Evolutionary conservation across 2,888 invertebrate species (phyloP), one percentile per base, ranked within the genome.

Genomic region (Strigamia crassipes): DNA sequence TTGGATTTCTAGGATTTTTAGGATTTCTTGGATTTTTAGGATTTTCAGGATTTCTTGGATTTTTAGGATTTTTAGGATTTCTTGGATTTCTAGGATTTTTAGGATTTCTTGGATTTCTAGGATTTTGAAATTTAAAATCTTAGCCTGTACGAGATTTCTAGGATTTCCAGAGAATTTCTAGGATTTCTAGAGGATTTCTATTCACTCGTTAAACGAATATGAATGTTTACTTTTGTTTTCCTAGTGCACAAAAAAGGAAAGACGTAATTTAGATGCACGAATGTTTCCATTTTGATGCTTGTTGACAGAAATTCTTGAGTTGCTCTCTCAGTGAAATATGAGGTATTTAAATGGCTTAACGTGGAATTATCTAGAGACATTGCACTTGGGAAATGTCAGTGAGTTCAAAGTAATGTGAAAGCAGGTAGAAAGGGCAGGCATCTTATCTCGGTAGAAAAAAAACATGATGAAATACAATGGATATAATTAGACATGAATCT

Each of bases 251-350:
- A n/a, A 51, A 51, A 51, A 51, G 12, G 12, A 66, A 66, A n/a
- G 21, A 66, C 23, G 61, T 18, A 23, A 66, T 66, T 66, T 23
- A 23, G 23, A 66, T 66, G 61, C 61, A 66, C 12, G 23, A 23
- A 18, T 66, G 61, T 23, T 12, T 12, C 61, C 21, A 66, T 66
- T 66, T 66, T 66, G 18, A 66, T 12, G 18, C 61, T 66, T 18
- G 61, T 66, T 66, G 61, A 66, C 61, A n/a, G 61, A 66, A 66
- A 66, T 66, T 66, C n/a, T 66, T 66, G 61, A 66, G 61, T 66
- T 66, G 61, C n/a, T n/a, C 46, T 3, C 42, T n/a, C 15, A 12
- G n/a, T 66, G 61, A 66, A 66, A 66, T 21, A 23, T 66, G 61
- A 66, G 61, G 61, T 66, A 66, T 66, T 66, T 21, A 46, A 46